These are phyloP conservation scores for Ectemnius lituratus DNA, from an alignment of 2,888 invertebrate genomes.

Conservation along the genomic window DNA sequence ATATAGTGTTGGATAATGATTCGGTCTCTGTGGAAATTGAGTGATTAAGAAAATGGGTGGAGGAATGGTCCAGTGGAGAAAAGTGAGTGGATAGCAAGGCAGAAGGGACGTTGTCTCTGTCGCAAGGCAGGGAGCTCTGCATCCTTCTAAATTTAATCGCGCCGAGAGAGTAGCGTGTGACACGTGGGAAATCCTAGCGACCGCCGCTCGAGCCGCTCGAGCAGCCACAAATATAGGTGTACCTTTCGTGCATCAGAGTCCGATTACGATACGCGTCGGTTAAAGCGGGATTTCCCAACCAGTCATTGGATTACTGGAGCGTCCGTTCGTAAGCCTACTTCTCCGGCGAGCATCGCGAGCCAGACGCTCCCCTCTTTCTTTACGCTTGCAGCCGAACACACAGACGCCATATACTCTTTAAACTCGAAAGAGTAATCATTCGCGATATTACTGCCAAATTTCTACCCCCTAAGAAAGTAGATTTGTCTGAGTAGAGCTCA, in stretches of 20 bases:
- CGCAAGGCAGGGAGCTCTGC: too few species aligned
- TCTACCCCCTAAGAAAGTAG: neutral
- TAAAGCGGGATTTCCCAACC: conserved; percentile 46
- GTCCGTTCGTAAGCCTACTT: conserved; percentile 20
- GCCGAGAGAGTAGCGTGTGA: conserved; percentile 26
- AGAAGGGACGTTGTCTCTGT: too few species aligned
- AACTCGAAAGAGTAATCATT: too few species aligned
- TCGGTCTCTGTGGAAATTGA: too few species aligned
- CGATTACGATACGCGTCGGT: conserved; percentile 50
- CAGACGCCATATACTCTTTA: too few species aligned
- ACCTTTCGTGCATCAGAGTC: conserved; percentile 50
- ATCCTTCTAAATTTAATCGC: conserved; percentile 42
- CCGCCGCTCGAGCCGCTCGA: conserved; percentile 32
- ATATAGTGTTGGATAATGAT: too few species aligned
- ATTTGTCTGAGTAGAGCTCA: too few species aligned
- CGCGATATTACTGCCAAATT: neutral
- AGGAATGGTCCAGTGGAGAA: too few species aligned
- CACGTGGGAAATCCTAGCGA: conserved; percentile 51
- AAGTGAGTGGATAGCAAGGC: too few species aligned
- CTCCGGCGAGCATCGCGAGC: neutral
- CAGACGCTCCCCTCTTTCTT: neutral
- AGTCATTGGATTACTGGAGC: conserved; percentile 45
- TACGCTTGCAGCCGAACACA: too few species aligned
- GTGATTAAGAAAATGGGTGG: too few species aligned
- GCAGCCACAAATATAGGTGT: conserved; percentile 49